Base-by-base conservation (phyloP, 2,888 invertebrate genomes). In the Oxytorus armatus region DNA sequence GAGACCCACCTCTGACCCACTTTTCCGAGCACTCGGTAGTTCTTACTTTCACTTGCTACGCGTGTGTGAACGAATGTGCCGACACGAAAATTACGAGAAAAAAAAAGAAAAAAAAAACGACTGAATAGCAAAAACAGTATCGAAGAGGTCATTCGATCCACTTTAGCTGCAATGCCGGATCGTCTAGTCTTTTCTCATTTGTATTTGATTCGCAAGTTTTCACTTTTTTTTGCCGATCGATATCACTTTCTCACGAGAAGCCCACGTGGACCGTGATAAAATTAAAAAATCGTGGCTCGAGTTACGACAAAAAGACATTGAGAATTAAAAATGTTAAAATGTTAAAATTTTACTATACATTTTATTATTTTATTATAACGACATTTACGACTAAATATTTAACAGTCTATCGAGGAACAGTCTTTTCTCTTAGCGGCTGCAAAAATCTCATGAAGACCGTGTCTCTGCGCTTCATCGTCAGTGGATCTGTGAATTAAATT, bases 361-460 rank as follows among this genome's bases (percentile, higher is more conserved):
- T 23, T 7, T 53, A 44, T 72, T 72, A 53, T 18, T 36, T 47
- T 63, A 29, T 29, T 16, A 10, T 55, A 29, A 8, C 23, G 44
- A 18, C 25, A 39, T 33, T 49, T 29, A 14, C 5, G 10, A n/a
- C 42, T 14, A 29, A 10, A 39, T n/a, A 0, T 14, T 82, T 65
- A 84, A 79, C 92, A 92, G 33, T 81, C 84, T 80, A 91, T 88
- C 66, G 80, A 81, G 70, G 84, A 82, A 82, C 92, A 92, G 61
- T 91, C 85, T 83, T 88, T 89, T 63, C 86, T 88, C 83, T 88
- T 89, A 42, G 89, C 90, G 3, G 91, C 91, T 55, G 86, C 87
- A 80, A 92, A 91, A 63, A 92, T 85, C 74, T 89, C 89, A 21
- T 85, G 83, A 25, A 92, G 86, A 5, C 89, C 92, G 76, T 89